Conservation (phyloP, 2,113 vertebrate genomes). For the Stictonetta naevosa region DNA sequence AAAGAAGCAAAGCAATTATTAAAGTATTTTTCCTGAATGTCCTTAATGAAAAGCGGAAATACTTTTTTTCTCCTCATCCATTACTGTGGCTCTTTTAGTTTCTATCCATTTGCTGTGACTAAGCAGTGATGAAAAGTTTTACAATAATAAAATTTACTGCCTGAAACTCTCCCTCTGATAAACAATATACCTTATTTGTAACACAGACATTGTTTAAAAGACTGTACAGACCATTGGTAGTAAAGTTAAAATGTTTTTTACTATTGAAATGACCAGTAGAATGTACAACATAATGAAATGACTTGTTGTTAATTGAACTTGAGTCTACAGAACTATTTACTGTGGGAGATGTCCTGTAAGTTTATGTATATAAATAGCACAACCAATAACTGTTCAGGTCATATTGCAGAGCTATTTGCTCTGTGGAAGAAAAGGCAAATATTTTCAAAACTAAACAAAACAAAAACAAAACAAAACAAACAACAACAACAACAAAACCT, state of each 20-base stretch:
- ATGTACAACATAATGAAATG: not conserved
- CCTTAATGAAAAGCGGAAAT: not conserved
- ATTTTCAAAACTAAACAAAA: not conserved
- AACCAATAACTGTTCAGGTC: not conserved
- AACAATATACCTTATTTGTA: not conserved
- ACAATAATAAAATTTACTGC: not conserved
- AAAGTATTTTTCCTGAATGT: not conserved
- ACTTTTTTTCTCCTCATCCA: not conserved
- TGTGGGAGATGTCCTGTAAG: not conserved
- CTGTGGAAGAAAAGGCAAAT: not conserved
- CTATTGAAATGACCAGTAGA: not conserved
- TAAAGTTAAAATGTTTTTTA: conserved; percentile 27
- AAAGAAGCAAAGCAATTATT: not conserved
- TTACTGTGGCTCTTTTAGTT: not conserved
- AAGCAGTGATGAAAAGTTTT: not conserved
- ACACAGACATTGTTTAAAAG: not conserved
- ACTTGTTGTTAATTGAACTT: conserved; percentile 1
- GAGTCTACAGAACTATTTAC: not conserved
- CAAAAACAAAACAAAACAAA: too few species aligned
- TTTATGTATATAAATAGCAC: not conserved
- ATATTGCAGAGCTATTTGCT: not conserved
- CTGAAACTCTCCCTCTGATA: not conserved
- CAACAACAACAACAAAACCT: not conserved
- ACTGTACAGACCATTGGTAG: not conserved
- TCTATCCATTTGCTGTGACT: not conserved